Base-by-base conservation (phyloP, 2,797 vertebrate species). In the Scleropages formosus region DNA sequence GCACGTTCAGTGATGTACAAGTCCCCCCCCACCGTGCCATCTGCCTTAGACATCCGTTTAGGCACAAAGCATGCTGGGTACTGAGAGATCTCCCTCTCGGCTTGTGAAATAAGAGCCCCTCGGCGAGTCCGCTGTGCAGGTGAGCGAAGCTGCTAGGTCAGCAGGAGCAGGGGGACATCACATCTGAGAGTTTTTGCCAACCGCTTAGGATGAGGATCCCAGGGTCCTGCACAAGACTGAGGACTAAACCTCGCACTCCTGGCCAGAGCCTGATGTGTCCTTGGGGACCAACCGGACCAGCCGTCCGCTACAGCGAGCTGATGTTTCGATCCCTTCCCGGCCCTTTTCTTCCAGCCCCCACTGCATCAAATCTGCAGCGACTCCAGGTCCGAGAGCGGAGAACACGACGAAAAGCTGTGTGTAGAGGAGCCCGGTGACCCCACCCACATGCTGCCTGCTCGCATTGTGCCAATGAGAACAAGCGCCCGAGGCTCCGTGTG, bases 181-280 rank as follows among this genome's bases (percentile, higher is more conserved):
- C 2, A 31, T 39, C 6, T 39, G 31, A 39, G 39, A 2, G 31
- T 39, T 39, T n/a, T n/a, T n/a, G n/a, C n/a, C 71, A 74, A 75
- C 7, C 78, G 76, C 56, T n/a, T n/a, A n/a, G 20, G 77, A 67
- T 64, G 51, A 70, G 47, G 31, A 39, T 15, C 63, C 49, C 13
- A 18, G 53, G 56, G 53, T 12, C 8, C 53, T 1, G 12, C 9
- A 56, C 53, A 18, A 56, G 2, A 9, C 12, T 56, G 12, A 56
- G 31, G 31, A 6, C 39, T 39, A 39, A 39, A 39, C 39, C 2
- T 6, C n/a, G n/a, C 31, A 2, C 31, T 39, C 31, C 31, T 6
- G 39, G 31, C 31, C 31, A 39, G 31, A 39, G 31, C 31, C 31
- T 39, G 31, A 39, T 31, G 31, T 31, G 2, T 39, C 2, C 31